phyloP scores from a whole-genome alignment of 2,797 vertebrate species.

The Ciconia nigra region DNA sequence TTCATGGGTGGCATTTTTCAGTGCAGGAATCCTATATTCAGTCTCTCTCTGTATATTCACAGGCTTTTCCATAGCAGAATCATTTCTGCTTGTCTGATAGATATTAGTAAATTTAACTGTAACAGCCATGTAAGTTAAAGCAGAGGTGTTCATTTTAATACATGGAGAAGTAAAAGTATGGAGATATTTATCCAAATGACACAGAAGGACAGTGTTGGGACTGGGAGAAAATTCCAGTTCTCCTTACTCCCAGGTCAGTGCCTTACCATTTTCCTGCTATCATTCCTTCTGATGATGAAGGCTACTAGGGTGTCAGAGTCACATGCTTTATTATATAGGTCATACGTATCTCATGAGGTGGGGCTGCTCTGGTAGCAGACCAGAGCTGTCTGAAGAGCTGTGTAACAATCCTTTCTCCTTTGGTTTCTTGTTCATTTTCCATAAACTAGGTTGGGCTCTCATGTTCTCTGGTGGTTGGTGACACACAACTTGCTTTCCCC shows the following conservation, averaged over 20 bases:
- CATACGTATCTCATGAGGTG: neutral
- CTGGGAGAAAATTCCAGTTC: neutral
- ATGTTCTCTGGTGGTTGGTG: neutral
- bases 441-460: neutral
- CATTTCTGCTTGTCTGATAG: neutral
- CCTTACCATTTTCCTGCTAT: neutral
- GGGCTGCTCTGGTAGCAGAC: neutral
- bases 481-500: neutral
- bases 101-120: neutral
- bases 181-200: neutral
- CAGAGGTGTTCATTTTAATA: neutral
- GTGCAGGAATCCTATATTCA: neutral
- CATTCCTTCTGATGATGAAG: neutral
- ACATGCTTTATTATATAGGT: neutral
- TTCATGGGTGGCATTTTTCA: neutral
- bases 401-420: neutral
- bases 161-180: neutral
- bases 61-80: neutral
- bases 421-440: neutral
- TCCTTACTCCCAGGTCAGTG: neutral
- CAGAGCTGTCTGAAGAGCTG: neutral
- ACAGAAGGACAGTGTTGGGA: neutral
- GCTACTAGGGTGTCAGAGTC: no score
- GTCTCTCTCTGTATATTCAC: neutral
- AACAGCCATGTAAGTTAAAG: neutral